These are phyloP conservation scores for Silurus glanis DNA, from an alignment of 2,113 vertebrate species.

Conservation along the genomic window DNA sequence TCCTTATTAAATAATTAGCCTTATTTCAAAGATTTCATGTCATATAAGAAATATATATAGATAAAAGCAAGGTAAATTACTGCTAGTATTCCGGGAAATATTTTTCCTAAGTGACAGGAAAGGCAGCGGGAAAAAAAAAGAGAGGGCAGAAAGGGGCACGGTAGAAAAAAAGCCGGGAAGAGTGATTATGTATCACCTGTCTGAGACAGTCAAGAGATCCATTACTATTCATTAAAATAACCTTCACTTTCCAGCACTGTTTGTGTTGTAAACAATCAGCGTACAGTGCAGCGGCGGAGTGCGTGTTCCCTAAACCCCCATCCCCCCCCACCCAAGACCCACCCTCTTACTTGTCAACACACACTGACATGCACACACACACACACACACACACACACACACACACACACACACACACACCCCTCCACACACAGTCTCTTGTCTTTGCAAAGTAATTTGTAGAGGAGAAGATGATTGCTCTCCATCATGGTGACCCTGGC, in stretches of 20 bases:
- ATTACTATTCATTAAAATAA: constrained; percentile 96
- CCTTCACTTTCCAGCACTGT: constrained; percentile 87
- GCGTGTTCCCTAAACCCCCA: constrained; percentile 74
- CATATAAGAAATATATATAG: constrained; percentile 41
- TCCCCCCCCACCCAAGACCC: constrained; percentile 64
- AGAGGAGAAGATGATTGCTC: constrained; percentile 99
- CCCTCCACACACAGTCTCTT: constrained; percentile 63
- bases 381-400: constrained; percentile 36
- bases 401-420: constrained; percentile 30
- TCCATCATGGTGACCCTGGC: constrained; percentile 99
- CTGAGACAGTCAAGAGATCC: constrained; percentile 74
- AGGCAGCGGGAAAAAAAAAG: constrained; percentile 29
- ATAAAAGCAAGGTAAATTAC: constrained; percentile 62
- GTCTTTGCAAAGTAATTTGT: constrained; percentile 99
- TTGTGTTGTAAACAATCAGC: constrained; percentile 87
- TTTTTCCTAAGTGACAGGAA: constrained; percentile 68
- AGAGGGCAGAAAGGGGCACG: constrained; percentile 47
- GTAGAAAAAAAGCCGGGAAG: constrained; percentile 55
- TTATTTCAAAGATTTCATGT: constrained; percentile 64
- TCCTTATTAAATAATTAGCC: constrained; percentile 58
- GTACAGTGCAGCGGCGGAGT: constrained; percentile 77
- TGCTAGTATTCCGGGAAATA: constrained; percentile 68
- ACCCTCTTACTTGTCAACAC: constrained; percentile 38
- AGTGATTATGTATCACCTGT: constrained; percentile 77
- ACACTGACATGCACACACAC: constrained; percentile 41